phyloP scores from a whole-genome alignment of 2,113 vertebrate genomes.

The Amazona vittata region DNA sequence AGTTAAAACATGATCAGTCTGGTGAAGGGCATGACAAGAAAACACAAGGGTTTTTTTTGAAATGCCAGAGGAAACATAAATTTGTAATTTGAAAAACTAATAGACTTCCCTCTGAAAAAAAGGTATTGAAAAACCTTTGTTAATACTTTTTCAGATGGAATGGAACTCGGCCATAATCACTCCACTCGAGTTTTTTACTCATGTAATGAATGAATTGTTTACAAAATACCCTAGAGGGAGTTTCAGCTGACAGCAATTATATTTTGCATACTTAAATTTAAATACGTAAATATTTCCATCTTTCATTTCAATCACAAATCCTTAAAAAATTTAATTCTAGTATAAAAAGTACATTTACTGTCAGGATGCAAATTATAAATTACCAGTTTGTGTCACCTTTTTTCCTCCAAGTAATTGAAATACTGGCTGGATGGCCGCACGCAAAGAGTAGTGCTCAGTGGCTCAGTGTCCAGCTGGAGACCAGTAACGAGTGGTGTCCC shows the following conservation, averaged over 20 bases:
- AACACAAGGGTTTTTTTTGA: neutral
- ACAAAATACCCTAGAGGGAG: neutral
- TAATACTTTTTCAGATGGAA: neutral
- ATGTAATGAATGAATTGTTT: neutral
- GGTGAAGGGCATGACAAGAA: neutral
- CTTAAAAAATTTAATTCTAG: neutral
- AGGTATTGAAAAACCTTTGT: neutral
- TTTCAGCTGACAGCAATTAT: neutral
- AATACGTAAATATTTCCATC: neutral
- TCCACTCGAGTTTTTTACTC: neutral
- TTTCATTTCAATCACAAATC: neutral
- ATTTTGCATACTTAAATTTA: neutral
- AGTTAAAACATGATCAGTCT: neutral
- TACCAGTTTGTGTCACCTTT: neutral
- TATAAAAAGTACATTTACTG: neutral
- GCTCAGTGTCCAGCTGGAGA: too few relatives aligned
- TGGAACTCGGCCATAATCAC: neutral
- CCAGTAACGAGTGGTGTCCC: too few relatives aligned
- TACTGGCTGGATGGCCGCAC: too few relatives aligned
- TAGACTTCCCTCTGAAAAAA: neutral
- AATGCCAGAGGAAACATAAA: neutral
- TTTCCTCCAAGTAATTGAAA: neutral
- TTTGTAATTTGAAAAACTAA: neutral
- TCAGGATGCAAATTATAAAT: neutral
- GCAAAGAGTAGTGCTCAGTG: too few relatives aligned